Evolutionary conservation across 1,140 invertebrate genomes (phyloP).

Genomic region (Agrypnia vestita): DNA sequence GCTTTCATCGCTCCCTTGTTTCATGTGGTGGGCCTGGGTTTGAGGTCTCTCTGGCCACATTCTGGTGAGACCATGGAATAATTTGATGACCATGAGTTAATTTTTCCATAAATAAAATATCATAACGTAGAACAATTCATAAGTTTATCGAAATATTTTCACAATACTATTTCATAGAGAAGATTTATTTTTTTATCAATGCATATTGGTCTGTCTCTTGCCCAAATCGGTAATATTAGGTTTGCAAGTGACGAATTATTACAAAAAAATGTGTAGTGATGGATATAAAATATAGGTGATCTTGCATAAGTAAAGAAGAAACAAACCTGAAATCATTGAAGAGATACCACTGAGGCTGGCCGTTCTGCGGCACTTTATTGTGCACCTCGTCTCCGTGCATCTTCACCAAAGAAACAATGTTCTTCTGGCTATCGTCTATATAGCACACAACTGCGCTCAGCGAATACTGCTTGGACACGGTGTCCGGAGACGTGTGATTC

Average conservation of each 20-base stretch:
- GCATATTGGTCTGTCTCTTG: not conserved
- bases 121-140: no score
- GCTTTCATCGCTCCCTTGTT: no score
- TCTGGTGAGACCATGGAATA: no score
- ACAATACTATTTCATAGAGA: no score
- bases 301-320: not conserved
- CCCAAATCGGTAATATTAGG: no score
- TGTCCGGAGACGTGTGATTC: constrained; percentile 8
- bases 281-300: not conserved
- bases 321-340: constrained; percentile 92
- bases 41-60: no score
- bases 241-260: constrained; percentile 26
- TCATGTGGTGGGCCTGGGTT: no score
- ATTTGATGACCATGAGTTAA: no score
- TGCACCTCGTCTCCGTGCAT: constrained; percentile 79
- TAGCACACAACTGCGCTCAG: constrained; percentile 89
- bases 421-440: constrained; percentile 84
- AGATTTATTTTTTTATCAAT: no score
- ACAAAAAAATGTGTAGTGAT: constrained; percentile 17
- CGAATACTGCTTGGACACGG: constrained; percentile 72
- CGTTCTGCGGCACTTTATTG: constrained; percentile 69
- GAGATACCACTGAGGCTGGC: constrained; percentile 86
- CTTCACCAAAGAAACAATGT: constrained; percentile 90
- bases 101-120: no score
- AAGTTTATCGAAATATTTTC: no score